Percentiles rank a stretch among this genome's conserved stretches.
These are phyloP conservation scores for Halcyon malimbica DNA, from an alignment of 2,113 vertebrate species.

Conservation along the genomic window DNA sequence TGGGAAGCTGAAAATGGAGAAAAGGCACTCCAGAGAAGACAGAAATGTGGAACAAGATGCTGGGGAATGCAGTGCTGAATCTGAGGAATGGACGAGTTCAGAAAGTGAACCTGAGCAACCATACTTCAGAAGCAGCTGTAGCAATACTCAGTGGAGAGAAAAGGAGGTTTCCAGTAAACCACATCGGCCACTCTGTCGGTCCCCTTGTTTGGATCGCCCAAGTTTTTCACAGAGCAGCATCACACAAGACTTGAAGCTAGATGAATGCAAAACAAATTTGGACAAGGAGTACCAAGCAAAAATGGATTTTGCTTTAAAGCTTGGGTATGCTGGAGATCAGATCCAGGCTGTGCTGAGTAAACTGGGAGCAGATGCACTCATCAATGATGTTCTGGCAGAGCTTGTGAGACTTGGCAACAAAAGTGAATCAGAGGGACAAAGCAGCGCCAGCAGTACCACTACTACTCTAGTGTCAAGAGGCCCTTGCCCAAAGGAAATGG, in stretches of 20 bases:
- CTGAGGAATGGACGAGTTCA: slow-evolving; percentile 90
- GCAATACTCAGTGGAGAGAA: slow-evolving; percentile 75
- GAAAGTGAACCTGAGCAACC: slow-evolving; percentile 89
- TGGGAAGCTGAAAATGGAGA: slow-evolving; percentile 93
- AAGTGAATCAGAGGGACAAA: slow-evolving; percentile 86
- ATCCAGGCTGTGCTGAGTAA: slow-evolving; percentile 94
- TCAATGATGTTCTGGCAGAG: slow-evolving; percentile 95
- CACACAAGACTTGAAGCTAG: slow-evolving; percentile 85
- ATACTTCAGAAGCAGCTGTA: slow-evolving; percentile 44
- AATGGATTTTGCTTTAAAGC: slow-evolving; percentile 97
- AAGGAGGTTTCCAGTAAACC: slow-evolving; percentile 83
- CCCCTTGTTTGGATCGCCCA: slow-evolving; percentile 92
- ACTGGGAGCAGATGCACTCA: slow-evolving; percentile 90
- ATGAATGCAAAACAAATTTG: slow-evolving; percentile 65
- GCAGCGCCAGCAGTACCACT: slow-evolving; percentile 57
- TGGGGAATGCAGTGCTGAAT: slow-evolving; percentile 81
- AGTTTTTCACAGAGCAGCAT: slow-evolving; percentile 97
- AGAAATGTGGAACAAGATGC: slow-evolving; percentile 76
- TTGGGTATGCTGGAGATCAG: slow-evolving; percentile 94
- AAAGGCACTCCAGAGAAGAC: slow-evolving; percentile 86
- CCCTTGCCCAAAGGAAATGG: slow-evolving; percentile 82
- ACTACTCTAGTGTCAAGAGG: slow-evolving; percentile 72
- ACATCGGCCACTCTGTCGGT: slow-evolving; percentile 95
- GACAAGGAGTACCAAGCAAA: slow-evolving; percentile 93
- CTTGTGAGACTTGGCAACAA: slow-evolving; percentile 95